A percentile compares a stretch with the other conserved stretches of the same genome.
Evolutionary conservation across 2,797 vertebrate species (phyloP).

Genomic region (Merluccius polli): DNA sequence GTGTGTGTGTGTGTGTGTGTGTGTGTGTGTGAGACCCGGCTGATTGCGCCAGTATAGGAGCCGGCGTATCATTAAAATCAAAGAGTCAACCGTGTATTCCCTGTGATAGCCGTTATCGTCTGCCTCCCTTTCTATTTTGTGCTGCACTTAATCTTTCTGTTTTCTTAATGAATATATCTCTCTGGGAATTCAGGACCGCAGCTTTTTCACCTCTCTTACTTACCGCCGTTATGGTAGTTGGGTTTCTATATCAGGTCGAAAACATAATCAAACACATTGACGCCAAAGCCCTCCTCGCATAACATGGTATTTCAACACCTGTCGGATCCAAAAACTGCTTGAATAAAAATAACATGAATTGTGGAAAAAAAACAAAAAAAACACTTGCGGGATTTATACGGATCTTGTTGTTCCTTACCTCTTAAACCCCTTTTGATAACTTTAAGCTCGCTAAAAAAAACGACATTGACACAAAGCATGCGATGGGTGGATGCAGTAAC

Average conservation of each 20-base stretch:
- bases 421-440: neutral
- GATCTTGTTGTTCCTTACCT: neutral
- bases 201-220: neutral
- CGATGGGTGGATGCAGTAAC: neutral
- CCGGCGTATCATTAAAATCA: slow-evolving; percentile 68
- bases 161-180: neutral
- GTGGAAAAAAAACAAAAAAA: neutral
- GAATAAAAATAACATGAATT: neutral
- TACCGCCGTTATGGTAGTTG: neutral
- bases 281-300: neutral
- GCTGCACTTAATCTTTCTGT: neutral
- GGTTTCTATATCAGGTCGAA: neutral
- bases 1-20: slow-evolving; percentile 37
- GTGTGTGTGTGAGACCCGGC: slow-evolving; percentile 44
- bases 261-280: neutral
- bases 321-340: neutral
- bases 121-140: slow-evolving; percentile 14
- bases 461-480: neutral
- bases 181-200: neutral
- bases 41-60: slow-evolving; percentile 64
- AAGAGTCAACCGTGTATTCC: slow-evolving; percentile 65
- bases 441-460: neutral
- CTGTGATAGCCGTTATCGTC: slow-evolving; percentile 65
- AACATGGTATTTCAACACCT: neutral
- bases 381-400: neutral